Percentiles rank a stretch among this genome's conserved stretches.
These are phyloP conservation scores for Tetranychus piercei DNA, from an alignment of 2,888 invertebrate genomes.

Conservation along the genomic window DNA sequence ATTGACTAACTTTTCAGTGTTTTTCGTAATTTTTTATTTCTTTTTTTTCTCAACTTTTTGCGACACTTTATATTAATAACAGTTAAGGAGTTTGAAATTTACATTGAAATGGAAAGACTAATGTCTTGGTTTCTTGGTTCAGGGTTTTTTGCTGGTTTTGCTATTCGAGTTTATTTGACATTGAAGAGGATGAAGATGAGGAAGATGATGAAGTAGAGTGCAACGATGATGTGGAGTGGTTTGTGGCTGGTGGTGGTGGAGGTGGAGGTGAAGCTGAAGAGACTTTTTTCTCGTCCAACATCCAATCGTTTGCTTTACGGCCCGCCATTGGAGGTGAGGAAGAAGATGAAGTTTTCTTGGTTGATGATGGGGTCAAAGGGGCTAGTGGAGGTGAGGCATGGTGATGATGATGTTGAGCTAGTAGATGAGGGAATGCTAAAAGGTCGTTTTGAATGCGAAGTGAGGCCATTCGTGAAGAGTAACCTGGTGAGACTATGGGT, in stretches of 20 bases:
- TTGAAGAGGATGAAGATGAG: slow-evolving; percentile 2
- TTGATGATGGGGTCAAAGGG: too few species aligned
- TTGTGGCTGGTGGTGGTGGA: background rate
- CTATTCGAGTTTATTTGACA: background rate
- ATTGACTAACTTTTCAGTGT: too few species aligned
- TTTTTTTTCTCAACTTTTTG: too few species aligned
- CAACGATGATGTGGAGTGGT: background rate
- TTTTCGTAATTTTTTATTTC: too few species aligned
- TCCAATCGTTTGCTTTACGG: background rate
- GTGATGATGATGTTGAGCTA: background rate
- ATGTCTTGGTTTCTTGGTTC: too few species aligned
- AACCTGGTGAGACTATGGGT: background rate
- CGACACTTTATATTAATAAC: too few species aligned
- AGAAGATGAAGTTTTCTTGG: background rate
- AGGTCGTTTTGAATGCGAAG: background rate
- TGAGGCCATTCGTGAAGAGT: background rate
- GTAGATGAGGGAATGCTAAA: background rate
- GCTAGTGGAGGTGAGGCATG: too few species aligned
- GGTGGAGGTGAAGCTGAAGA: background rate
- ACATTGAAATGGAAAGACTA: too few species aligned
- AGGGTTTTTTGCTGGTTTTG: background rate
- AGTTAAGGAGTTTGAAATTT: too few species aligned
- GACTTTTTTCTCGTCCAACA: background rate
- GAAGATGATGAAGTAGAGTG: background rate
- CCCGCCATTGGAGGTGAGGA: background rate